These are phyloP conservation scores for Athripsodes cinereus DNA, from an alignment of 2,888 invertebrate genomes.

Conservation along the genomic window DNA sequence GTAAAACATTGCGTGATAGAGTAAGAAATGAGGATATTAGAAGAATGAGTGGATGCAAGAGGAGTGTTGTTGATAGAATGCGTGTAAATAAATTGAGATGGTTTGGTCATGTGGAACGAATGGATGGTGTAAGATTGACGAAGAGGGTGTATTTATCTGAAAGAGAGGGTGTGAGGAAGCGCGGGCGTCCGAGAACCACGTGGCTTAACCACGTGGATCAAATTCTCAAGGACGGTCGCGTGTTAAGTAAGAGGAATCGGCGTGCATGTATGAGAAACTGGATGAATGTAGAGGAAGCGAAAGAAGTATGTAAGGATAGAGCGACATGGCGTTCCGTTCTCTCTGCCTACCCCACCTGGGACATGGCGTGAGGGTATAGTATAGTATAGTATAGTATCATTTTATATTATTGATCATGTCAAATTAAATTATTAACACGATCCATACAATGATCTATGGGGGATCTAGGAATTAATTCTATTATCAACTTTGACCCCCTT, in stretches of 20 bases:
- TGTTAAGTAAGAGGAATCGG: neutral
- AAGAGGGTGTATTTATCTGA: neutral
- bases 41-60: too few species aligned
- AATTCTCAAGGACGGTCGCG: neutral
- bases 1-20: too few species aligned
- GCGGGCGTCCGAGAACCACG: neutral
- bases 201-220: neutral
- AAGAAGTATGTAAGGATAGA: neutral
- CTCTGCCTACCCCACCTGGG: neutral
- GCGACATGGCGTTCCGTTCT: neutral
- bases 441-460: too few species aligned
- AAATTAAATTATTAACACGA: too few species aligned
- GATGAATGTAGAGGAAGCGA: neutral
- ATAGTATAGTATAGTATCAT: too few species aligned
- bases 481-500: too few species aligned
- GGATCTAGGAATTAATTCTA: too few species aligned
- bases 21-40: too few species aligned
- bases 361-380: neutral
- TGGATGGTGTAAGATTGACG: neutral
- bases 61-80: too few species aligned
- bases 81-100: neutral
- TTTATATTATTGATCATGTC: too few species aligned
- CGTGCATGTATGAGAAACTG: neutral
- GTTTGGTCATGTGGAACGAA: neutral
- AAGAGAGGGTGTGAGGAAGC: neutral